Base-by-base conservation (phyloP, 2,113 vertebrate species). In the Oxyruncus cristatus region DNA sequence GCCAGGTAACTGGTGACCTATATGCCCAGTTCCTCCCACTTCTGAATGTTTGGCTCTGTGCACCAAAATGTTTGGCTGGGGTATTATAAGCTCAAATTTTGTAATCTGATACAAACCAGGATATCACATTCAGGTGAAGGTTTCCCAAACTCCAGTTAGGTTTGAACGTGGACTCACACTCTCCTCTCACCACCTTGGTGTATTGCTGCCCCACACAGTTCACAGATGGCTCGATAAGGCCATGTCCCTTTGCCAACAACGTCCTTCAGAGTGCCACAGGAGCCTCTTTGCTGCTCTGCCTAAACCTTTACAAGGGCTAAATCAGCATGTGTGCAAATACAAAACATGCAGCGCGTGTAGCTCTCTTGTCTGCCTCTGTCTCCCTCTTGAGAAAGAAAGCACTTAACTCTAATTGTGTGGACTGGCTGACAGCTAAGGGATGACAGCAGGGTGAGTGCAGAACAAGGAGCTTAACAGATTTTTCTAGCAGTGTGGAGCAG, bases 381-480 rank as follows among this genome's bases (percentile, higher is more conserved):
- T 82, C 30, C n/a, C 71, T 52, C 58, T 92, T 47, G 75, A 90
- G 88, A 94, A 94, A 86, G 76, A 91, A 88, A 87, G 47, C 76
- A 81, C 52, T 95, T 30, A 35, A 41, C 37, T 89, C 37, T 63
- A 63, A 80, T 59, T 21, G 65, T 52, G 59, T 67, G 55, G 77
- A 79, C 63, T 26, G 88, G 26, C 63, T 74, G 46, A 52, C 79
- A 90, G 71, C 41, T 67, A 4, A 41, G 35, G 6, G 50, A 18
- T 66, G 81, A 47, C 78, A 89, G 75, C 47, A 46, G 30, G 21
- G 52, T 2, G 70, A 84, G 47, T 6, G 33, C 79, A 77, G 44
- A 68, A 50, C n/a, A 81, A 92, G 33, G 30, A 84, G 42, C 26
- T 68, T 20, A 21, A 24, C 56, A 82, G 86, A 58, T 75, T 77